Percentiles rank a stretch among this genome's conserved stretches.
These are phyloP conservation scores for Chrysina gloriosa DNA, from an alignment of 2,888 invertebrate genomes.

Conservation along the genomic window DNA sequence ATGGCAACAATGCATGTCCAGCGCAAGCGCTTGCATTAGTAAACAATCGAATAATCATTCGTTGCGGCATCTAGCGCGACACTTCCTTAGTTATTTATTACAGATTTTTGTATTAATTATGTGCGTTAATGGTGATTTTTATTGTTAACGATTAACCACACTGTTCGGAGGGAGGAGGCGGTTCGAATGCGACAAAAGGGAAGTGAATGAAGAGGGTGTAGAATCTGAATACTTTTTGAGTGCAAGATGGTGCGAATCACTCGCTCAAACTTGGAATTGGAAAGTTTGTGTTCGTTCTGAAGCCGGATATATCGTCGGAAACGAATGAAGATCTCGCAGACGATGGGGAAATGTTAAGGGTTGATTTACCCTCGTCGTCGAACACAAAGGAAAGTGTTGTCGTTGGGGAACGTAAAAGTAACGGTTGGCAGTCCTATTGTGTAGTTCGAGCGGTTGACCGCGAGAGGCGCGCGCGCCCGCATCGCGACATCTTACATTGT, in stretches of 20 bases:
- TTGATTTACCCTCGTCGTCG: slow-evolving; percentile 22
- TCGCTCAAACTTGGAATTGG: too few species aligned
- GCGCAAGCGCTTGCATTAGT: slow-evolving; percentile 15
- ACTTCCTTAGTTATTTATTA: slow-evolving; percentile 28
- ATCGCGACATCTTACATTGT: slow-evolving; percentile 79
- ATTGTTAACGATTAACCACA: slow-evolving; percentile 21
- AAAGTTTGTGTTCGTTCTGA: too few species aligned
- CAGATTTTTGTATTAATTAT: slow-evolving; percentile 35
- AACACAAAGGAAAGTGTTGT: slow-evolving; percentile 45
- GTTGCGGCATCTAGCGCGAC: slow-evolving; percentile 35
- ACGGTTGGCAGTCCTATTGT: slow-evolving; percentile 47
- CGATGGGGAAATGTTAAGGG: slow-evolving; percentile 24
- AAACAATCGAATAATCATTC: slow-evolving; percentile 34
- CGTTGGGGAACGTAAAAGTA: slow-evolving; percentile 43
- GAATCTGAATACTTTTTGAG: too few species aligned
- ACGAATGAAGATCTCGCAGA: too few species aligned
- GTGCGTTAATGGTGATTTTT: slow-evolving; percentile 17
- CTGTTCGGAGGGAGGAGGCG: background rate
- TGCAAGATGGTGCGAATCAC: background rate
- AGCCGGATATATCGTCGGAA: too few species aligned
- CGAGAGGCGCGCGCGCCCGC: slow-evolving; percentile 69
- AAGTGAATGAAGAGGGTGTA: too few species aligned
- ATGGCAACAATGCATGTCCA: background rate
- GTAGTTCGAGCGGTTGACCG: slow-evolving; percentile 51
- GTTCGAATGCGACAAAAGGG: too few species aligned